Evolutionary conservation across 2,888 invertebrate species (phyloP).

Genomic region (Leptothorax acervorum): DNA sequence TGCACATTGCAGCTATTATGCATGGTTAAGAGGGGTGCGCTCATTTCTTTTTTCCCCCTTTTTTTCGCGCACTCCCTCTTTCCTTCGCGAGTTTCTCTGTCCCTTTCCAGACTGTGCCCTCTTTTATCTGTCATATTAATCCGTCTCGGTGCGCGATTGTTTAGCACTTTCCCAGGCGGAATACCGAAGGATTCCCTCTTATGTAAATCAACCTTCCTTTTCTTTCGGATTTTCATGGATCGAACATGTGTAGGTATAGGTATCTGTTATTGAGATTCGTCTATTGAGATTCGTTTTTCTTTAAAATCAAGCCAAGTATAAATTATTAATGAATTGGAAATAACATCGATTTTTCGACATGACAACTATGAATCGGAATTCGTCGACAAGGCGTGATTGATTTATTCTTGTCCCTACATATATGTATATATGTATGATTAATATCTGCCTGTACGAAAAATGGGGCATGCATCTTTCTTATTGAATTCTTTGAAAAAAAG

Average conservation of each 20-base stretch:
- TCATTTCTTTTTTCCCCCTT: conserved; percentile 30
- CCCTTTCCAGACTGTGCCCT: not conserved
- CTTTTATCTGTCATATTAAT: conserved; percentile 28
- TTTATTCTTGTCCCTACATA: conserved; percentile 1
- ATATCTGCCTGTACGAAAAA: not conserved
- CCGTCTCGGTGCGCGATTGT: conserved; percentile 30
- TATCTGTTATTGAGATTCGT: not conserved
- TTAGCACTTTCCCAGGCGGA: conserved; percentile 3
- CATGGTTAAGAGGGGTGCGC: conserved; percentile 75
- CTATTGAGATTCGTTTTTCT: not conserved
- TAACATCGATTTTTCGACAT: not conserved
- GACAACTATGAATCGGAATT: not conserved
- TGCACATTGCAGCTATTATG: conserved; percentile 74
- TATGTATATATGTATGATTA: conserved; percentile 26
- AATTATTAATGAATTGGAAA: not conserved
- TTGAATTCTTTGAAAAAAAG: not conserved
- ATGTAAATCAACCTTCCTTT: conserved; percentile 17
- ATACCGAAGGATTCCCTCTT: not conserved
- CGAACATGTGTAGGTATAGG: not conserved
- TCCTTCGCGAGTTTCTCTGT: conserved; percentile 14
- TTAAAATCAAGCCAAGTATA: not conserved
- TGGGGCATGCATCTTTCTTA: not conserved
- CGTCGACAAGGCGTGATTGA: not conserved
- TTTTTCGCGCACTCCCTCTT: conserved; percentile 43
- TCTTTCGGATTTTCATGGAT: conserved; percentile 37